Evolutionary conservation across 2,888 invertebrate species (phyloP).

Genomic region (Drosophila hawaiiensis): DNA sequence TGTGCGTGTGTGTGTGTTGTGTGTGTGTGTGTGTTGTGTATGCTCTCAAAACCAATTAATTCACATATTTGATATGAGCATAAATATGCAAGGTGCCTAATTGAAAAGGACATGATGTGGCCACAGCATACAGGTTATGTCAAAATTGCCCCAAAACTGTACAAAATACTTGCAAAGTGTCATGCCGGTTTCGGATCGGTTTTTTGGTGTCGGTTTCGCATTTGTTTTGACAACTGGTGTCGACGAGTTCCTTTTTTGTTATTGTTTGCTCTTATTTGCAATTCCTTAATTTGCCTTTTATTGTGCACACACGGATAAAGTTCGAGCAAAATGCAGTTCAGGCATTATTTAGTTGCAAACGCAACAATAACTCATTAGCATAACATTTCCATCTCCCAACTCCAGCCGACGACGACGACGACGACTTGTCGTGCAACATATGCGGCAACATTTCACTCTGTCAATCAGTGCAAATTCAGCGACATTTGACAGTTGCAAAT

Average conservation of each 20-base stretch:
- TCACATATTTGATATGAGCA: constrained; percentile 64
- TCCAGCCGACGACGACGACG: neutral
- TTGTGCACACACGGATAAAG: constrained; percentile 28
- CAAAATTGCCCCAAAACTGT: constrained; percentile 63
- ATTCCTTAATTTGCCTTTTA: constrained; percentile 63
- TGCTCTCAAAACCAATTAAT: constrained; percentile 72
- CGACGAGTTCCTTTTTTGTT: constrained; percentile 21
- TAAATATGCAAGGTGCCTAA: constrained; percentile 49
- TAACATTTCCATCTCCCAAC: constrained; percentile 55
- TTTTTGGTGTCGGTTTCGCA: constrained; percentile 28
- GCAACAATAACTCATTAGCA: constrained; percentile 75
- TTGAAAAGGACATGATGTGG: constrained; percentile 62
- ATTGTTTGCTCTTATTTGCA: constrained; percentile 56
- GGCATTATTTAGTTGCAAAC: constrained; percentile 30
- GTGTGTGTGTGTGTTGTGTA: constrained; percentile 15
- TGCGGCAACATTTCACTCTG: constrained; percentile 66
- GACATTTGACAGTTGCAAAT: constrained; percentile 75
- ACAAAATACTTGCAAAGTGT: constrained; percentile 50
- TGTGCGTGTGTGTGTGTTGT: neutral
- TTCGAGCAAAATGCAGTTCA: constrained; percentile 20
- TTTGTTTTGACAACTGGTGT: constrained; percentile 76
- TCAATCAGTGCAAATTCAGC: constrained; percentile 70
- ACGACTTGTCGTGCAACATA: constrained; percentile 50
- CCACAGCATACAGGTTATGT: constrained; percentile 22
- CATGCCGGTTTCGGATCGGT: constrained; percentile 37